Conservation (phyloP, 92 coral and sea anemone species). For the Palythoa caribaeorum region DNA sequence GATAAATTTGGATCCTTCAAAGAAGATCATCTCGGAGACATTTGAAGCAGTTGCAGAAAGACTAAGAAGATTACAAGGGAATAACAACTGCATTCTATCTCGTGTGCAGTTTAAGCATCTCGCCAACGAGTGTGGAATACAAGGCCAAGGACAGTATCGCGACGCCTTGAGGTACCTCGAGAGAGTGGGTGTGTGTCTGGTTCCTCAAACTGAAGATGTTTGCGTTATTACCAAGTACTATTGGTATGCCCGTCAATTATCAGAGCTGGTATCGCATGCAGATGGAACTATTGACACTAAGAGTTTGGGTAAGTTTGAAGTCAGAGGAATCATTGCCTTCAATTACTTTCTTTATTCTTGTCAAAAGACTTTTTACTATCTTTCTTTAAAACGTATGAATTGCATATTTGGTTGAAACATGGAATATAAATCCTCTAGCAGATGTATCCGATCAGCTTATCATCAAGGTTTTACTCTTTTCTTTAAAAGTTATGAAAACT, state of each 20-base stretch:
- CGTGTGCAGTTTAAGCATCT: slow-evolving; percentile 58
- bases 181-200: slow-evolving; percentile 61
- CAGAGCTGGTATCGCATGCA: slow-evolving; percentile 53
- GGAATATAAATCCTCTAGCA: too few relatives aligned
- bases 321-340: neutral
- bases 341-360: neutral
- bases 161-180: slow-evolving; percentile 66
- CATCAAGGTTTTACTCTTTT: too few relatives aligned
- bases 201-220: slow-evolving; percentile 54
- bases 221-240: slow-evolving; percentile 47
- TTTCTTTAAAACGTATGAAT: neutral
- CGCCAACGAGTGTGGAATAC: slow-evolving; percentile 75
- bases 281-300: slow-evolving; percentile 54
- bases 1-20: slow-evolving; percentile 1
- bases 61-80: neutral
- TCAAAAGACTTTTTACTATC: neutral
- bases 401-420: too few relatives aligned
- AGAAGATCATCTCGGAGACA: slow-evolving; percentile 15
- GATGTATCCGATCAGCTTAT: too few relatives aligned
- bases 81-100: slow-evolving; percentile 2
- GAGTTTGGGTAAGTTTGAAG: slow-evolving; percentile 56
- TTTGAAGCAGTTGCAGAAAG: slow-evolving; percentile 34
- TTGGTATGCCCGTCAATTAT: slow-evolving; percentile 67
- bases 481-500: too few relatives aligned
- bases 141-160: slow-evolving; percentile 41